Evolutionary conservation across 2,888 invertebrate species (phyloP).

Genomic region (Nymphalis polychloros): DNA sequence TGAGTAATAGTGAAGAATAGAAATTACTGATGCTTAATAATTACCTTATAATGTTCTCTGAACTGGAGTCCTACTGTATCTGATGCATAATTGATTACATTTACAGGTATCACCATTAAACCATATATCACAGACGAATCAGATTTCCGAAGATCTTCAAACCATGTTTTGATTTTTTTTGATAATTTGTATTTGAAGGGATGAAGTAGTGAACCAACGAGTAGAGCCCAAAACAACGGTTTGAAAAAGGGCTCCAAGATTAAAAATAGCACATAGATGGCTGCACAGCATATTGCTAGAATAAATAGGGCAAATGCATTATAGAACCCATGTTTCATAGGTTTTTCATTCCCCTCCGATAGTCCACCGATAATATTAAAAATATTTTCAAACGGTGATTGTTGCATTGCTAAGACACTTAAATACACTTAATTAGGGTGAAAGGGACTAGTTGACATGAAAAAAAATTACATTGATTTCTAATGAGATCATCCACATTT

Average conservation of each 20-base stretch:
- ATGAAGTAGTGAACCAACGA: slow-evolving; percentile 98
- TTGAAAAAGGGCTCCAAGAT: slow-evolving; percentile 95
- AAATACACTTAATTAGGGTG: slow-evolving; percentile 30
- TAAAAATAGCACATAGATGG: slow-evolving; percentile 89
- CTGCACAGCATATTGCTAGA: slow-evolving; percentile 85
- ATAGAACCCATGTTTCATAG: slow-evolving; percentile 95
- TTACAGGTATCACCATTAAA: slow-evolving; percentile 86
- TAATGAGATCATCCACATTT: slow-evolving; percentile 42
- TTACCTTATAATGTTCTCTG: slow-evolving; percentile 83
- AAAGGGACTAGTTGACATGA: slow-evolving; percentile 17
- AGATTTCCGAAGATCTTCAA: slow-evolving; percentile 85
- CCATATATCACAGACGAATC: slow-evolving; percentile 84
- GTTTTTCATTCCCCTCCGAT: slow-evolving; percentile 91
- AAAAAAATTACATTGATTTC: slow-evolving; percentile 26
- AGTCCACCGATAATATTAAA: slow-evolving; percentile 85
- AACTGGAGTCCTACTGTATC: slow-evolving; percentile 88
- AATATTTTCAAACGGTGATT: slow-evolving; percentile 85
- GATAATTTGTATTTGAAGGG: slow-evolving; percentile 94
- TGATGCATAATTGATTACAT: slow-evolving; percentile 88
- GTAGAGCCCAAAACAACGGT: slow-evolving; percentile 96
- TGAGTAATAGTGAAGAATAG: too few relatives aligned
- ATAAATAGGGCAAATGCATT: slow-evolving; percentile 92
- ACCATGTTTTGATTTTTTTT: slow-evolving; percentile 89
- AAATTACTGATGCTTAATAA: slow-evolving; percentile 12
- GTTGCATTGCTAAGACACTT: slow-evolving; percentile 62